Evolutionary conservation across 92 coral and sea anemone species (phyloP).

Genomic region (Paragorgia papillata): DNA sequence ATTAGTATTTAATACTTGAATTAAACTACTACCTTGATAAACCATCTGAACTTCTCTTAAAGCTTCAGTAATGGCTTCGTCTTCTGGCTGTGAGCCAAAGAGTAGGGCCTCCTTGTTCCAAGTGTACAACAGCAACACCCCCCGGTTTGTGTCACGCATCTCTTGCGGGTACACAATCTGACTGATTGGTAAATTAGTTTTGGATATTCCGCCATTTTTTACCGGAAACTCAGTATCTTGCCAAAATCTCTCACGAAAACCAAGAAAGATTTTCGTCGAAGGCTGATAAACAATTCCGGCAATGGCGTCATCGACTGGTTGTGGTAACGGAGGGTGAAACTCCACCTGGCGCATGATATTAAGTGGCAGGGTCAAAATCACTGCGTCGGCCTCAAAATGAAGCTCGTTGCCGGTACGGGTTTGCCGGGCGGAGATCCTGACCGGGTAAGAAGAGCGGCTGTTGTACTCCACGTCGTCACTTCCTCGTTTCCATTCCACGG

Average conservation of each 20-base stretch:
- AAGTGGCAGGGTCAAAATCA: conserved; percentile 52
- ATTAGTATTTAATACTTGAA: no score
- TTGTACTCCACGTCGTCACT: neutral
- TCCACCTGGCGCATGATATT: conserved; percentile 59
- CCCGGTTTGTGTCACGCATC: conserved; percentile 20
- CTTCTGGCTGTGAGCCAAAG: conserved; percentile 55
- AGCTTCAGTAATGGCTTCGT: conserved; percentile 54
- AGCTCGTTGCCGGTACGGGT: conserved; percentile 31
- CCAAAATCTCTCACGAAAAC: conserved; percentile 51
- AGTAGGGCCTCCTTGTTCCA: conserved; percentile 60
- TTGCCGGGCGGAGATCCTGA: conserved; percentile 19
- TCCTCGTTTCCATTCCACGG: conserved; percentile 18
- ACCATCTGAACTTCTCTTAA: conserved; percentile 50
- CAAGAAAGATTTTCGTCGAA: conserved; percentile 51
- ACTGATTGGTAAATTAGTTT: conserved; percentile 63
- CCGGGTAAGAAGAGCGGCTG: conserved; percentile 11
- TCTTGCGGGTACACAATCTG: conserved; percentile 54
- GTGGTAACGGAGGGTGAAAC: conserved; percentile 49
- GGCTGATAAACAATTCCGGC: conserved; percentile 47
- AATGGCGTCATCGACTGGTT: conserved; percentile 48
- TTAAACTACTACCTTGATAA: no score
- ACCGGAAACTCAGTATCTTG: conserved; percentile 31
- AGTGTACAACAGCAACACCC: conserved; percentile 61
- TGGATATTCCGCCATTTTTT: conserved; percentile 55
- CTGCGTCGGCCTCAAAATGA: conserved; percentile 54